Percentiles rank a stretch among this genome's conserved stretches.
Evolutionary conservation across 2,888 invertebrate genomes (phyloP).

Genomic region (Panzeria rudis): DNA sequence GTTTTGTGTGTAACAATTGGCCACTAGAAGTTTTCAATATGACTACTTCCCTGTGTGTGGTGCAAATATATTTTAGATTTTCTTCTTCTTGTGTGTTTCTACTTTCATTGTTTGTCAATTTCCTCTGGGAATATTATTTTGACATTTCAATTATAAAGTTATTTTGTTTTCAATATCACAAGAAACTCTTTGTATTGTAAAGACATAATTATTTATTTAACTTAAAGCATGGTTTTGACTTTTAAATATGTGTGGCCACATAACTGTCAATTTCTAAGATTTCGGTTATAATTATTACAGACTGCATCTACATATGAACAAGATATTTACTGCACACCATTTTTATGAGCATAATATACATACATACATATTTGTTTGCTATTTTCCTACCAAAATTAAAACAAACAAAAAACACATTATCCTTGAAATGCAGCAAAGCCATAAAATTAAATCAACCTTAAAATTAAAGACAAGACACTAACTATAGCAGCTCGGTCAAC

Average conservation of each 20-base stretch:
- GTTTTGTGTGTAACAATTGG: conserved; percentile 28
- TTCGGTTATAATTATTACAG: conserved; percentile 5
- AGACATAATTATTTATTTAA: conserved; percentile 17
- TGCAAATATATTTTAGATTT: conserved; percentile 14
- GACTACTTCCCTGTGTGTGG: conserved; percentile 49
- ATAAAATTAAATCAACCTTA: conserved; percentile 28
- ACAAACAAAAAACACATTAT: conserved; percentile 39
- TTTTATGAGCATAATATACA: not conserved
- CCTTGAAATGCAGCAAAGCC: conserved; percentile 61
- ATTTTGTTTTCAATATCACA: not conserved
- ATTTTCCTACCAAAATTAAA: conserved; percentile 44
- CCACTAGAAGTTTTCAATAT: conserved; percentile 5
- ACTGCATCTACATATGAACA: not conserved
- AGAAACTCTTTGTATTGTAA: conserved; percentile 22
- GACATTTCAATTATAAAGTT: conserved; percentile 70
- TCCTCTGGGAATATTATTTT: conserved; percentile 70
- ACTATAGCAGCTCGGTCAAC: conserved; percentile 14
- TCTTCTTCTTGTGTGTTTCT: not conserved
- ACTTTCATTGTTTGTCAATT: conserved; percentile 51
- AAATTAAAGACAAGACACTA: conserved; percentile 31
- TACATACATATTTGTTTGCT: conserved; percentile 40
- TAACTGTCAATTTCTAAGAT: conserved; percentile 24
- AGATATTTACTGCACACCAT: conserved; percentile 8
- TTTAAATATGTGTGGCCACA: conserved; percentile 63
- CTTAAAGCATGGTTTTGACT: conserved; percentile 13